Percentiles rank a stretch among this genome's conserved stretches.
phyloP scores from a whole-genome alignment of 2,888 invertebrate genomes.

The Ditula angustiorana region DNA sequence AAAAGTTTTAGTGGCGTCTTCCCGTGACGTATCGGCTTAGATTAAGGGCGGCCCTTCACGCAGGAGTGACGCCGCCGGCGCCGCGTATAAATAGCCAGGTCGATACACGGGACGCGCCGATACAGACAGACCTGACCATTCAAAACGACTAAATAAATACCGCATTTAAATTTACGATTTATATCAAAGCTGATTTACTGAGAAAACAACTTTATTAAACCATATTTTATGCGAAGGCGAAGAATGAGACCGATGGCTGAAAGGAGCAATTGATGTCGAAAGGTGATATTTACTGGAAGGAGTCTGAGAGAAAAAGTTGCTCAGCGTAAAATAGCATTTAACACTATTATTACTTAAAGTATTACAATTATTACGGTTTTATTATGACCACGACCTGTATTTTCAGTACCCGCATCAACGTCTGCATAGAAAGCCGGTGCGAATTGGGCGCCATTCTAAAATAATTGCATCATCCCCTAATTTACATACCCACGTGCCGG shows the following conservation, averaged over 20 bases:
- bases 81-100: conserved; percentile 62
- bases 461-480: conserved; percentile 17
- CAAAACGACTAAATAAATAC: conserved; percentile 10
- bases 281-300: no score
- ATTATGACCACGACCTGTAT: no score
- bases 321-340: no score
- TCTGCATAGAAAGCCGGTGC: not conserved
- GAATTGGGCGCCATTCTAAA: conserved; percentile 3
- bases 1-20: conserved; percentile 13
- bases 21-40: conserved; percentile 24
- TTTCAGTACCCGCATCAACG: not conserved
- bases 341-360: no score
- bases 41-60: conserved; percentile 33
- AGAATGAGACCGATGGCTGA: not conserved
- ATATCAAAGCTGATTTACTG: not conserved
- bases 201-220: not conserved
- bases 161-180: not conserved
- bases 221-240: not conserved
- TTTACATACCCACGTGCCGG: conserved; percentile 24
- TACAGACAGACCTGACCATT: conserved; percentile 23
- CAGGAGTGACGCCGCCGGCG: conserved; percentile 46
- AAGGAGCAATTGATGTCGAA: not conserved
- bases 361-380: no score
- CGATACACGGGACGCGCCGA: conserved; percentile 51
- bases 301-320: no score